phyloP scores from a whole-genome alignment of 2,888 invertebrate genomes.

The Melanostoma scalare region DNA sequence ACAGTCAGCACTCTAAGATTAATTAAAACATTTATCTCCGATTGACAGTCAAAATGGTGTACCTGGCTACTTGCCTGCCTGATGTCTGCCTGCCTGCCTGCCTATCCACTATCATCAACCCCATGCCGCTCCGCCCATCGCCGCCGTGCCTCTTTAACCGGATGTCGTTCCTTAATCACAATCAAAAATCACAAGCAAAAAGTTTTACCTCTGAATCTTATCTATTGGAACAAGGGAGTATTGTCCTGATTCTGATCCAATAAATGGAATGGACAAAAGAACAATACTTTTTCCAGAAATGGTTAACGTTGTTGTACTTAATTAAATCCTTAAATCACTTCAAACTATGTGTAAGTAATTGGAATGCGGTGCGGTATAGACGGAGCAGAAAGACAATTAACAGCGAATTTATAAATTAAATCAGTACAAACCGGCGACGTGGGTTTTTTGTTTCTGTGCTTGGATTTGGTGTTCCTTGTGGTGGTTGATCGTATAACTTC shows the following conservation, averaged over 20 bases:
- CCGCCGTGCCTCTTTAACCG: no score
- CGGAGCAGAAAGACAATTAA: constrained; percentile 31
- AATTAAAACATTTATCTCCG: constrained; percentile 71
- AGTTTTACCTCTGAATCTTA: constrained; percentile 59
- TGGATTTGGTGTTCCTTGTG: not conserved
- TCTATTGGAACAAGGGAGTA: constrained; percentile 41
- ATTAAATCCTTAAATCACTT: constrained; percentile 72
- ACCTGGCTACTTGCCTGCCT: constrained; percentile 1
- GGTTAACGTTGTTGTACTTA: constrained; percentile 64
- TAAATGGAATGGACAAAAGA: constrained; percentile 47
- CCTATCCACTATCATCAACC: constrained; percentile 6
- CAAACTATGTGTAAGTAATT: constrained; percentile 14
- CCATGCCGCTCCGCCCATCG: no score
- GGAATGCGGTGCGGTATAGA: not conserved
- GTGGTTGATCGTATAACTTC: not conserved
- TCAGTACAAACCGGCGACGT: constrained; percentile 44
- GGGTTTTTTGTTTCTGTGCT: constrained; percentile 4
- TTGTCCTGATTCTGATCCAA: constrained; percentile 33
- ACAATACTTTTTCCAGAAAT: constrained; percentile 37
- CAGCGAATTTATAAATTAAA: constrained; percentile 66
- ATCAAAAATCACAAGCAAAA: constrained; percentile 43
- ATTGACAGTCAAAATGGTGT: constrained; percentile 56
- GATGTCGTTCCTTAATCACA: constrained; percentile 44
- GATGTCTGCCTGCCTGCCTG: constrained; percentile 15
- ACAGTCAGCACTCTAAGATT: constrained; percentile 66